phyloP scores from a whole-genome alignment of 2,888 invertebrate genomes.

The Cataglyphis altisquamis region DNA sequence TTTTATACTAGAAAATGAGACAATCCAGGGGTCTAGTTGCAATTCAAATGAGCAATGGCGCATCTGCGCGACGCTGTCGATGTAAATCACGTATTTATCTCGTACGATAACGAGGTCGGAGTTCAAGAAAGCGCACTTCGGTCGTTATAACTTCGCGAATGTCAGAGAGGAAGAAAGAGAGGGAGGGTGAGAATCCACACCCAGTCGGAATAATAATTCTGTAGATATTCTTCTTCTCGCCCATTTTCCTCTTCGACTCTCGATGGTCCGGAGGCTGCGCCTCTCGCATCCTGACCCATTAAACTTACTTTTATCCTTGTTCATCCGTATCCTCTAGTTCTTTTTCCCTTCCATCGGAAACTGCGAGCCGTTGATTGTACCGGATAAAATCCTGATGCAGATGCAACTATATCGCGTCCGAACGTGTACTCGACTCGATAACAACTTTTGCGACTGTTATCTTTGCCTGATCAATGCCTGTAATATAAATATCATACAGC shows the following conservation, averaged over 20 bases:
- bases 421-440: slow-evolving; percentile 11
- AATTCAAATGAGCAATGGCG: slow-evolving; percentile 41
- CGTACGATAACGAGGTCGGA: slow-evolving; percentile 46
- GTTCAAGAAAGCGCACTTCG: slow-evolving; percentile 45
- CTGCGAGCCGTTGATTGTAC: slow-evolving; percentile 5
- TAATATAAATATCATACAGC: slow-evolving; percentile 21
- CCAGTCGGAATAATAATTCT: slow-evolving; percentile 66
- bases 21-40: slow-evolving; percentile 20
- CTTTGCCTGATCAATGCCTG: neutral
- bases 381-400: slow-evolving; percentile 26
- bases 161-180: neutral
- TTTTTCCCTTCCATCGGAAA: slow-evolving; percentile 14
- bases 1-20: neutral
- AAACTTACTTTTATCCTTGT: slow-evolving; percentile 47
- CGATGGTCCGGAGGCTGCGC: slow-evolving; percentile 29
- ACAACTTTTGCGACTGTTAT: slow-evolving; percentile 22
- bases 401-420: slow-evolving; percentile 25
- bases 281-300: slow-evolving; percentile 14
- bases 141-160: slow-evolving; percentile 62
- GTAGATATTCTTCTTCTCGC: slow-evolving; percentile 51
- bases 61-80: slow-evolving; percentile 35
- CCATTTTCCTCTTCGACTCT: slow-evolving; percentile 11
- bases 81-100: slow-evolving; percentile 58
- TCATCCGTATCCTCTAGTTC: slow-evolving; percentile 4
- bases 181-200: neutral